Evolutionary conservation across 2,113 vertebrate species (phyloP).

Genomic region (Melospiza georgiana): DNA sequence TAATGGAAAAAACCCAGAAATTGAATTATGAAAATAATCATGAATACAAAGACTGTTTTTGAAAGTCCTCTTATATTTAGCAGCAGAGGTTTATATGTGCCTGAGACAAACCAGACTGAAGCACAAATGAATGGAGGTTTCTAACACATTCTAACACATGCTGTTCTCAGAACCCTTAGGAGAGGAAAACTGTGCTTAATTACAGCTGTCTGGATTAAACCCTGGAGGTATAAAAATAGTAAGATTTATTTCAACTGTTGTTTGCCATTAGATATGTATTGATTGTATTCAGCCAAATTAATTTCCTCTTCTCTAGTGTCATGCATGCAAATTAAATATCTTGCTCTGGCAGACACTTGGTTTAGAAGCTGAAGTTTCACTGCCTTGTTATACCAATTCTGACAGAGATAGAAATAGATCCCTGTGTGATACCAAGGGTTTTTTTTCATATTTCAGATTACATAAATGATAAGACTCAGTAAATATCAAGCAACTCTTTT

Average conservation of each 20-base stretch:
- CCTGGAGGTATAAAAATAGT: not conserved
- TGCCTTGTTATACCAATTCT: not conserved
- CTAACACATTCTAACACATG: not conserved
- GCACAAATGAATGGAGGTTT: not conserved
- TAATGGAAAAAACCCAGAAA: not conserved
- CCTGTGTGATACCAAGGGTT: not conserved
- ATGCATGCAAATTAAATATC: not conserved
- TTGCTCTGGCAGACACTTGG: not conserved
- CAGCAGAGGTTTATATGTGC: not conserved
- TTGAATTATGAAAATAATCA: not conserved
- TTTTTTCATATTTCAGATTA: not conserved
- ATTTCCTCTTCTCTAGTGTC: not conserved
- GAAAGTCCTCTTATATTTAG: not conserved
- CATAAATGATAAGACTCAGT: not conserved
- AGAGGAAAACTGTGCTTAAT: not conserved
- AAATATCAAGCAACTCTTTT: not conserved
- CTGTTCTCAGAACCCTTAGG: not conserved
- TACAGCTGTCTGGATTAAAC: not conserved
- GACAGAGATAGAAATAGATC: not conserved
- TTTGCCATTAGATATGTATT: not conserved
- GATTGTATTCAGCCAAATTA: not conserved
- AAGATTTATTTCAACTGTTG: not conserved
- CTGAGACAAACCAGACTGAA: not conserved
- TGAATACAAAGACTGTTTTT: not conserved
- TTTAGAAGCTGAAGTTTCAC: not conserved